Evolutionary conservation across 1,140 invertebrate species (phyloP).

Genomic region (Drosophila lacertosa): DNA sequence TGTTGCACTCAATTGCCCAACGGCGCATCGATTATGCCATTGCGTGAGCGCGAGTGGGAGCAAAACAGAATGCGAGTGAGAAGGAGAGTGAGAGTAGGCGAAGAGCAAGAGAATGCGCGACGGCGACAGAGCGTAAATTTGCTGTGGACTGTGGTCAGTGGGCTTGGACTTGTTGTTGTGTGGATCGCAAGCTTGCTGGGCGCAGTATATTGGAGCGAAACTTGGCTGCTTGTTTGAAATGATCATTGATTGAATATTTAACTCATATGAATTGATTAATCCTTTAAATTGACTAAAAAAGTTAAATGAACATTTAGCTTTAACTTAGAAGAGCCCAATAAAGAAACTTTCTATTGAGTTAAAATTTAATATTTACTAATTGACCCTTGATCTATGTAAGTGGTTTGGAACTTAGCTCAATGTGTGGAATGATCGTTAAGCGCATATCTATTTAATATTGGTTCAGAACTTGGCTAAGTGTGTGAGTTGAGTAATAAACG

Average conservation of each 20-base stretch:
- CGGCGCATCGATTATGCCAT: background rate
- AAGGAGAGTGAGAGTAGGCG: background rate
- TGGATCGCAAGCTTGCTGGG: constrained; percentile 49
- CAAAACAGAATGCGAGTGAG: constrained; percentile 1
- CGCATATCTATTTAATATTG: no score
- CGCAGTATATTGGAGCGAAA: constrained; percentile 30
- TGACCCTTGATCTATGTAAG: no score
- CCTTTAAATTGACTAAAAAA: background rate
- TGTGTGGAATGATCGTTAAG: no score
- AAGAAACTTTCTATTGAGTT: no score
- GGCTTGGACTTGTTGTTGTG: constrained; percentile 36
- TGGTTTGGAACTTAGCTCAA: no score
- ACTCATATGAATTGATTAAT: background rate
- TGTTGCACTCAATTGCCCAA: constrained; percentile 5
- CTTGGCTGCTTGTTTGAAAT: constrained; percentile 13
- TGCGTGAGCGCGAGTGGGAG: background rate
- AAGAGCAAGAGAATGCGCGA: background rate
- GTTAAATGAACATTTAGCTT: no score
- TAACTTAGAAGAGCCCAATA: no score
- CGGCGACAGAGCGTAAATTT: background rate
- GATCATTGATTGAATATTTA: background rate
- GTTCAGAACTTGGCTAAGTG: no score
- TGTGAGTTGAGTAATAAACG: no score
- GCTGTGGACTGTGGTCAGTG: constrained; percentile 45
- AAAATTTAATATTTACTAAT: no score